A percentile compares a stretch with the other conserved stretches of the same genome.
Evolutionary conservation across 2,797 vertebrate genomes (phyloP).

Genomic region (Dromococcyx pavoninus): DNA sequence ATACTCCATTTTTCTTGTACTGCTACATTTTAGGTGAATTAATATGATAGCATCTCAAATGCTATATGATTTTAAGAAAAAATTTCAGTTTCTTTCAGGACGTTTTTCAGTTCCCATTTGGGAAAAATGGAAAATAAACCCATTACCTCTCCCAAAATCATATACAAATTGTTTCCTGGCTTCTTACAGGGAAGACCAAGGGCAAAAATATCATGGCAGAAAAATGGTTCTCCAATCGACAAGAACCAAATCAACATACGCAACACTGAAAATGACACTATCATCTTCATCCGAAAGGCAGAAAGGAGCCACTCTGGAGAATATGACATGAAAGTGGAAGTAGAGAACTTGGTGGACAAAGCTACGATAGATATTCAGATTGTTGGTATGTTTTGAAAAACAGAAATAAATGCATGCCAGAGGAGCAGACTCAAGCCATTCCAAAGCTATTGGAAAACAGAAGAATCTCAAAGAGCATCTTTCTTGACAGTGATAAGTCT

Average conservation of each 20-base stretch:
- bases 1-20: neutral
- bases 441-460: neutral
- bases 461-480: neutral
- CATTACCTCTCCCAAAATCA: neutral
- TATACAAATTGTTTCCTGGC: neutral
- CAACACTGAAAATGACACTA: constrained; percentile 94
- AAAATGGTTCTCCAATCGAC: constrained; percentile 86
- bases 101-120: neutral
- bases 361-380: constrained; percentile 93
- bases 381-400: constrained; percentile 82
- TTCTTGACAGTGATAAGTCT: neutral
- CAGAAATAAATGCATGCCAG: neutral
- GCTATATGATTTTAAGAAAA: neutral
- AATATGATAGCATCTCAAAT: neutral
- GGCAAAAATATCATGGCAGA: constrained; percentile 92
- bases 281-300: constrained; percentile 96
- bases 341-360: constrained; percentile 89
- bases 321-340: constrained; percentile 91
- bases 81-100: neutral
- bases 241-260: constrained; percentile 91
- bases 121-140: neutral
- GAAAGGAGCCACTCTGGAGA: constrained; percentile 94
- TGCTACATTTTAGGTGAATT: neutral
- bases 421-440: neutral
- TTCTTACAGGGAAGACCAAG: constrained; percentile 90